phyloP scores from a whole-genome alignment of 2,113 vertebrate species.

The Ceratotherium simum region DNA sequence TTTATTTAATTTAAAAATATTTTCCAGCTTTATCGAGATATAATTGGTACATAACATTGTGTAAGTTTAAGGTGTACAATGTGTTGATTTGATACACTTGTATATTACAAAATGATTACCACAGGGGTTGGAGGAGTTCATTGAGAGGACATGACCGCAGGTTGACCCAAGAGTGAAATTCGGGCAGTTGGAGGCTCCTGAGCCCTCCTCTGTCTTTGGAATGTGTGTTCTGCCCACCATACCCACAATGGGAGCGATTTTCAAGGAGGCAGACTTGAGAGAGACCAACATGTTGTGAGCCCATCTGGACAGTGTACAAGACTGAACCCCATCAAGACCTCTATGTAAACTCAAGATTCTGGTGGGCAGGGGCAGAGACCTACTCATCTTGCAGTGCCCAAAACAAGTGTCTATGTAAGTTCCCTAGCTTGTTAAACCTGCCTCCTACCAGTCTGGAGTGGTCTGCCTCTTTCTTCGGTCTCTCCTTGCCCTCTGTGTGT shows the following conservation, averaged over 20 bases:
- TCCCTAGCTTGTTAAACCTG: not conserved
- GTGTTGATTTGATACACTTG: not conserved
- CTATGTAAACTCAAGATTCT: not conserved
- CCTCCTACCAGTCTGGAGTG: not conserved
- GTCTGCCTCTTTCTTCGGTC: not conserved
- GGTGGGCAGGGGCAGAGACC: no score
- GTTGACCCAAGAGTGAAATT: not conserved
- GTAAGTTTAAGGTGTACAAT: not conserved
- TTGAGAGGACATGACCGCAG: rapidly evolving
- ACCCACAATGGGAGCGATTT: not conserved
- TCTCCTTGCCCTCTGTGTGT: not conserved
- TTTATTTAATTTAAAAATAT: not conserved
- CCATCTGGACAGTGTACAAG: not conserved
- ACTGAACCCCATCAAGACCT: not conserved
- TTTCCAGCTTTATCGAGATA: not conserved
- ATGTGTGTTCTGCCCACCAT: not conserved
- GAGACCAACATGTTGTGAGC: not conserved
- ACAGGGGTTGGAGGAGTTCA: rapidly evolving
- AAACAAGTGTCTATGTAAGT: not conserved
- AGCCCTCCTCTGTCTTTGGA: not conserved
- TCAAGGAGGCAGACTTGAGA: not conserved
- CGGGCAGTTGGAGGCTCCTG: no score
- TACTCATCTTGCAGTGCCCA: not conserved
- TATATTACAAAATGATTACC: not conserved
- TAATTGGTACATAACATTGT: not conserved